A percentile compares a stretch with the other conserved stretches of the same genome.
Evolutionary conservation across 2,797 vertebrate species (phyloP).

Genomic region (Chrysocyon brachyurus): DNA sequence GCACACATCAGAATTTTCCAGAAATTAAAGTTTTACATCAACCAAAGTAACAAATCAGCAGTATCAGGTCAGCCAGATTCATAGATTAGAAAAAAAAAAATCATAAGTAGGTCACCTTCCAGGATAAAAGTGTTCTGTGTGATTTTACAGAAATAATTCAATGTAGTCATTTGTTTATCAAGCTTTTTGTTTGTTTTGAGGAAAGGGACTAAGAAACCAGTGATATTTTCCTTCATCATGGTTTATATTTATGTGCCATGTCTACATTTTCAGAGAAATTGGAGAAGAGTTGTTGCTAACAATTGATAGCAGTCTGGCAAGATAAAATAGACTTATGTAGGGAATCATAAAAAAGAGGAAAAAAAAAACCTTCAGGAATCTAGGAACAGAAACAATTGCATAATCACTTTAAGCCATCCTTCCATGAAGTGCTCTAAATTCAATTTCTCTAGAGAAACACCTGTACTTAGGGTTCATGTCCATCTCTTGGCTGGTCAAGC

Average conservation of each 20-base stretch:
- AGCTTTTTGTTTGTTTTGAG: slow-evolving; percentile 1
- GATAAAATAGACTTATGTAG: not conserved
- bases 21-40: slow-evolving; percentile 20
- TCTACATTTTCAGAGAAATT: not conserved
- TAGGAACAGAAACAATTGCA: not conserved
- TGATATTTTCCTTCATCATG: not conserved
- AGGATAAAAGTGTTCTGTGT: not conserved
- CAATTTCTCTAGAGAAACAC: not conserved
- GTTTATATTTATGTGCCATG: not conserved
- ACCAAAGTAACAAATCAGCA: slow-evolving; percentile 21
- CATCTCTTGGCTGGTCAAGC: not conserved
- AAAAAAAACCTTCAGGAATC: not conserved
- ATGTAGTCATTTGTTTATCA: not conserved
- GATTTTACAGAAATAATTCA: not conserved
- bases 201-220: not conserved
- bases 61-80: not conserved
- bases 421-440: not conserved
- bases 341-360: not conserved
- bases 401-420: not conserved
- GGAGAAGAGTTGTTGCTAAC: not conserved
- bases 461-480: not conserved
- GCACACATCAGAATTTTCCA: not conserved
- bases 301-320: not conserved
- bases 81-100: not conserved
- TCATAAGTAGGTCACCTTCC: not conserved